Percentiles rank a stretch among this genome's conserved stretches.
Evolutionary conservation across 1,140 invertebrate species (phyloP).

Genomic region (Metopolophium dirhodum): DNA sequence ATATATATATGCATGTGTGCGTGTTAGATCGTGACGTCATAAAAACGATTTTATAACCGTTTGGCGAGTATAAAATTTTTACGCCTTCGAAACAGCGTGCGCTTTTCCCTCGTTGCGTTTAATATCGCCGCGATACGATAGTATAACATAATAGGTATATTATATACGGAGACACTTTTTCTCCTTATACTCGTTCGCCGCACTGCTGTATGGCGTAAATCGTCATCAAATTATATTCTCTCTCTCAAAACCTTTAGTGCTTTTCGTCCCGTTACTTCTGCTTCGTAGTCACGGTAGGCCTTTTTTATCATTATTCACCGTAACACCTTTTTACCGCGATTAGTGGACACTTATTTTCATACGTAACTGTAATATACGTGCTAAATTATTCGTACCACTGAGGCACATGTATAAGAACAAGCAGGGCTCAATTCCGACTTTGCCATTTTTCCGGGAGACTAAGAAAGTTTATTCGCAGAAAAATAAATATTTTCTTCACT

Average conservation of each 20-base stretch:
- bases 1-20: neutral
- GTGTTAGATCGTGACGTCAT: conserved; percentile 36
- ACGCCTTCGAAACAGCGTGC: neutral
- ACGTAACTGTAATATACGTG: too few species aligned
- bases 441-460: neutral
- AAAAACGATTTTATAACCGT: conserved; percentile 48
- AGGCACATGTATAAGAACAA: too few species aligned
- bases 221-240: neutral
- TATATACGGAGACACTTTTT: neutral
- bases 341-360: neutral
- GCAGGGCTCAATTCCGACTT: neutral
- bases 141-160: neutral
- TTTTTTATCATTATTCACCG: neutral
- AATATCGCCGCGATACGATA: neutral
- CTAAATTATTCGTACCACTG: too few species aligned
- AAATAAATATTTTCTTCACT: too few species aligned
- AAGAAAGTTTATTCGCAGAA: neutral
- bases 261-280: too few species aligned
- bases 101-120: neutral
- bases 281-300: too few species aligned
- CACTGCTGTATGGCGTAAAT: neutral
- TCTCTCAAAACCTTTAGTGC: neutral
- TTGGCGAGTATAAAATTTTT: conserved; percentile 36
- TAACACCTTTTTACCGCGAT: neutral
- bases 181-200: neutral